Base-by-base conservation (phyloP, 2,113 vertebrate species). In the Lycaon pictus region DNA sequence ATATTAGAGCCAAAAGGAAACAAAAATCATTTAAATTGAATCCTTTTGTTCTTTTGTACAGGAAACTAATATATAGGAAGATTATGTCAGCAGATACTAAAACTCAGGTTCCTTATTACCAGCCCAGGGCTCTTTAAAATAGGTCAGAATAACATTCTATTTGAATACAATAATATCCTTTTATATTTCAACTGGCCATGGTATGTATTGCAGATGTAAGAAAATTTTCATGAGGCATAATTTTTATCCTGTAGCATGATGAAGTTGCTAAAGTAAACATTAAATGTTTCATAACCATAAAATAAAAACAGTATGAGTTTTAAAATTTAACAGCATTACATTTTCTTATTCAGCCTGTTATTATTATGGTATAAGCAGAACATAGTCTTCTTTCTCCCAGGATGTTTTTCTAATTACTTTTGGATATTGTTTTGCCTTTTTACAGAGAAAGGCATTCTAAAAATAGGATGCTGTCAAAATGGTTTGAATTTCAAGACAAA, bases 371-470 rank as follows among this genome's bases (percentile, higher is more conserved):
- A 74, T 65, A 96, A 71, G 53, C 84, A 93, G 82, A 96, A 95
- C 4, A 86, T 9, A 96, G 51, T 55, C 62, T 95, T 93, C 51
- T 96, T 95, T 93, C 51, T 96, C 62, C 63, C 29, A 88, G 48
- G 71, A 89, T 90, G 62, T 63, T 90, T 97, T 97, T 93, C 80
- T 93, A 96, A 94, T 90, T 96, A 83, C 35, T 97, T 95, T 95
- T 84, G 62, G 62, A 90, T 96, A 96, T 81, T 63, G 55, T 84
- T 90, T 91, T 97, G 88, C 43, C 69, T 91, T 96, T 91, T 93
- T 72, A 96, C 88, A 96, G 20, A 97, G 27, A 17, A 96, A 96
- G 10, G 11, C 65, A 94, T 83, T 94, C 88, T 96, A 97, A 98
- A 96, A 97, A 67, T 83, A 97, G 74, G 48, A 88, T 95, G 51